A percentile compares a stretch with the other conserved stretches of the same genome.
phyloP scores from a whole-genome alignment of 1,140 invertebrate species.

The Coenobita brevimanus region DNA sequence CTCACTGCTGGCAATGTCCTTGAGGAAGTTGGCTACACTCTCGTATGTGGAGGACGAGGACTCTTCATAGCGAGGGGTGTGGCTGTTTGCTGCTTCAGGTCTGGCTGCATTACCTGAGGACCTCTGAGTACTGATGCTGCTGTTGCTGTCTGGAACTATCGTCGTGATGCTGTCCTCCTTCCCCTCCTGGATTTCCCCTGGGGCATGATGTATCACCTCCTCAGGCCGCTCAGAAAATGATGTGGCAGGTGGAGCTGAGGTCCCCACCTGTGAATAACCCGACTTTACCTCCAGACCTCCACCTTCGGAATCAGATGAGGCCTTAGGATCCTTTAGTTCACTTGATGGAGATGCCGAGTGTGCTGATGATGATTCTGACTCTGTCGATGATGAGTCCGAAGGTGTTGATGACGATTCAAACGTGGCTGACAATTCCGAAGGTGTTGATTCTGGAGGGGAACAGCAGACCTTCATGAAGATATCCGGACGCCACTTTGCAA shows the following conservation, averaged over 20 bases:
- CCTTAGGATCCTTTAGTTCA: not conserved
- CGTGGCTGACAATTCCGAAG: too few species aligned
- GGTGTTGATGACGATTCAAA: too few species aligned
- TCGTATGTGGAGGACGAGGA: slow-evolving; percentile 40
- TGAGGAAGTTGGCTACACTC: slow-evolving; percentile 62
- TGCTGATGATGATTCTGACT: too few species aligned
- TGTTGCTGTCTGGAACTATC: not conserved
- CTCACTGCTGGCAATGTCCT: slow-evolving; percentile 59
- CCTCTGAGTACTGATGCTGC: slow-evolving; percentile 22
- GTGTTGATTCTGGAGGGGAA: not conserved
- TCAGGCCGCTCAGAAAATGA: not conserved
- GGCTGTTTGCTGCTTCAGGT: slow-evolving; percentile 18
- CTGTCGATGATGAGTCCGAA: too few species aligned
- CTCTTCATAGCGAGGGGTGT: slow-evolving; percentile 59
- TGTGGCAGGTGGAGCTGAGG: not conserved
- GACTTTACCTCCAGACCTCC: slow-evolving; percentile 3
- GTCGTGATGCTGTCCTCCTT: slow-evolving; percentile 13
- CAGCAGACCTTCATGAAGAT: slow-evolving; percentile 58
- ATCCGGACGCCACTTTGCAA: slow-evolving; percentile 40
- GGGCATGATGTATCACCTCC: not conserved
- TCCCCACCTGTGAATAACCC: not conserved
- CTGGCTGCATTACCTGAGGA: slow-evolving; percentile 7
- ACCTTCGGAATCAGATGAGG: not conserved
- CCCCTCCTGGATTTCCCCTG: not conserved
- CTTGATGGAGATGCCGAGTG: too few species aligned